Conservation (phyloP, 2,888 invertebrate species). For the Scelioninae gen. 2 region DNA sequence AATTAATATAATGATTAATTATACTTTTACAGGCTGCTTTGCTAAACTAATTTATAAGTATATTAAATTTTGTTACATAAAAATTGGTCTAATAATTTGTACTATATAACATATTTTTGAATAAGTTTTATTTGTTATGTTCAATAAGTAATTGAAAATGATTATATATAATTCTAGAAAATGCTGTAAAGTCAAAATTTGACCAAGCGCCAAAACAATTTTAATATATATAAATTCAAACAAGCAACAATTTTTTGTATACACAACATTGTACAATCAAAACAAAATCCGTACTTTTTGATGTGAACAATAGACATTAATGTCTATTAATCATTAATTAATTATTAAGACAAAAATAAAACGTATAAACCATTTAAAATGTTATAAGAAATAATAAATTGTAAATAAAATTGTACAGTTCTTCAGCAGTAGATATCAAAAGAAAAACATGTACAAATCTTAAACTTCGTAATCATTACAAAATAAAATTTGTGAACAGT, state of each 20-base stretch:
- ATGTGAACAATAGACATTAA: constrained; percentile 20
- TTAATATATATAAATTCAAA: constrained; percentile 38
- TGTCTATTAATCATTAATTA: constrained; percentile 9
- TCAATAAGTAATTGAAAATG: constrained; percentile 49
- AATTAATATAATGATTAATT: too few species aligned
- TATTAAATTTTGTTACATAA: too few species aligned
- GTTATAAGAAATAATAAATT: constrained; percentile 17
- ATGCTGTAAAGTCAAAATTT: constrained; percentile 57
- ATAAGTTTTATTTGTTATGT: constrained; percentile 48
- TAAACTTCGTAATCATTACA: constrained; percentile 36
- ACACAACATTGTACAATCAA: constrained; percentile 45
- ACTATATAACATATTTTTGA: too few species aligned
- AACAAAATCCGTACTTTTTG: constrained; percentile 27
- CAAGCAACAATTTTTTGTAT: constrained; percentile 47
- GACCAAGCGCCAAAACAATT: constrained; percentile 9
- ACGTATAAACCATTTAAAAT: constrained; percentile 11
- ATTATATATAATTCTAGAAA: constrained; percentile 61
- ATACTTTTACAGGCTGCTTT: too few species aligned
- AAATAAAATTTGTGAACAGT: constrained; percentile 52
- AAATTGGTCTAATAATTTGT: too few species aligned
- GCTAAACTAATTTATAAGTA: too few species aligned
- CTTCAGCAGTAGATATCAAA: constrained; percentile 17
- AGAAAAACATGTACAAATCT: constrained; percentile 31
- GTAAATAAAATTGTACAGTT: constrained; percentile 41
- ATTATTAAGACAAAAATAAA: background rate